Conservation (phyloP, 2,113 vertebrate species). For the Forbesichthys papilliferus region DNA sequence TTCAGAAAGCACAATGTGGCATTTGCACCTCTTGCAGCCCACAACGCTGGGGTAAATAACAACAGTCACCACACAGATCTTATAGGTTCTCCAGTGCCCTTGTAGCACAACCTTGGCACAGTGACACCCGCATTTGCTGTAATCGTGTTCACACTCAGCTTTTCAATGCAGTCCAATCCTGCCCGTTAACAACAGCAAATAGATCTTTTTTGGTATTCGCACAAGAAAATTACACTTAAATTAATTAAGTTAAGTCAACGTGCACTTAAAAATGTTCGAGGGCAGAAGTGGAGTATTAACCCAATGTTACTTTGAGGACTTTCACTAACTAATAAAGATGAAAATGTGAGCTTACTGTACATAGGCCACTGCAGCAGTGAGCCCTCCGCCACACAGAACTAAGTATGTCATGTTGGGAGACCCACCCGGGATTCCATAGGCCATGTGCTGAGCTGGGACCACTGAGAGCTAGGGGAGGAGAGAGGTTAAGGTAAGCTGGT, state of each 20-base stretch:
- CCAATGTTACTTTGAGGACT: background rate
- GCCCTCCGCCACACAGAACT: slow-evolving; percentile 81
- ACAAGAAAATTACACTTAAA: no score
- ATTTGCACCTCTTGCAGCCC: slow-evolving; percentile 3
- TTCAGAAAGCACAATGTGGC: slow-evolving; percentile 29
- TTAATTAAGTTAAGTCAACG: no score
- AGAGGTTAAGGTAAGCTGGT: background rate
- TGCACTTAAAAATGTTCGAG: no score
- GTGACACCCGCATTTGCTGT: background rate
- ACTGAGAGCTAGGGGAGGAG: slow-evolving; percentile 33
- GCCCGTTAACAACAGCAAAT: no score
- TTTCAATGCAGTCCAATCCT: background rate
- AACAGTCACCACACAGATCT: background rate
- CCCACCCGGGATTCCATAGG: slow-evolving; percentile 79
- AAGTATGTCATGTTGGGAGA: slow-evolving; percentile 79
- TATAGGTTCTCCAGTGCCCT: background rate
- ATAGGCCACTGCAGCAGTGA: slow-evolving; percentile 84
- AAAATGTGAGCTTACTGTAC: slow-evolving; percentile 73
- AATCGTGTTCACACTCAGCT: background rate
- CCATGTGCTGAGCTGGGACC: slow-evolving; percentile 82
- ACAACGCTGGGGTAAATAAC: slow-evolving; percentile 6
- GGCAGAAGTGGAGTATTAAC: no score
- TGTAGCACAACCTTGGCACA: background rate
- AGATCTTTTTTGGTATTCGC: no score
- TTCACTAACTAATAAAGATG: background rate